Evolutionary conservation across 2,888 invertebrate genomes (phyloP).

Genomic region (Eilema sororculum): DNA sequence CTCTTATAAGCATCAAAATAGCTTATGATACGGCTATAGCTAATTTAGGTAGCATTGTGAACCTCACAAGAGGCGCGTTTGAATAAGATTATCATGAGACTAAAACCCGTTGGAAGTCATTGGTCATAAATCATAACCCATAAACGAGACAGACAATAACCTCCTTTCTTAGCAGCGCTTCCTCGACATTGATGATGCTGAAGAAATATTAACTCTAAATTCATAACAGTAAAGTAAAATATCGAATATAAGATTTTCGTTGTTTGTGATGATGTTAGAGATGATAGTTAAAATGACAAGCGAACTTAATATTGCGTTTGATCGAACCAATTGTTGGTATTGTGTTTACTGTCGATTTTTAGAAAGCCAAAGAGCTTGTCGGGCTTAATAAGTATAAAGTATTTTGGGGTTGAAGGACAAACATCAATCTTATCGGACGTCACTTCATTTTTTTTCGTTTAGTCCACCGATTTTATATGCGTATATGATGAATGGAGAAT

Average conservation of each 20-base stretch:
- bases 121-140: conserved; percentile 87
- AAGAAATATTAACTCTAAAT: conserved; percentile 53
- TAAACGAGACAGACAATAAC: conserved; percentile 85
- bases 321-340: conserved; percentile 86
- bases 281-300: conserved; percentile 85
- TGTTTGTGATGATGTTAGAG: conserved; percentile 64
- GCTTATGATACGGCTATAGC: conserved; percentile 78
- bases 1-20: conserved; percentile 70
- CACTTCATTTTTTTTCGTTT: conserved; percentile 70
- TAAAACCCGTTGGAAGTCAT: conserved; percentile 86
- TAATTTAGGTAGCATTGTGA: conserved; percentile 87
- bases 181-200: conserved; percentile 61
- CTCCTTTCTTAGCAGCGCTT: conserved; percentile 77
- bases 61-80: conserved; percentile 80
- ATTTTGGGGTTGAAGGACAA: conserved; percentile 73
- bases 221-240: conserved; percentile 8
- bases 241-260: conserved; percentile 35
- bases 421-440: conserved; percentile 79
- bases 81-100: conserved; percentile 84
- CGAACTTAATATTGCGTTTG: conserved; percentile 86
- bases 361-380: conserved; percentile 72
- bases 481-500: conserved; percentile 76
- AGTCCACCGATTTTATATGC: conserved; percentile 71
- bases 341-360: conserved; percentile 82
- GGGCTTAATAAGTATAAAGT: conserved; percentile 68